Evolutionary conservation across 92 coral and sea anemone species (phyloP).

Genomic region (Plumapathes pennacea): DNA sequence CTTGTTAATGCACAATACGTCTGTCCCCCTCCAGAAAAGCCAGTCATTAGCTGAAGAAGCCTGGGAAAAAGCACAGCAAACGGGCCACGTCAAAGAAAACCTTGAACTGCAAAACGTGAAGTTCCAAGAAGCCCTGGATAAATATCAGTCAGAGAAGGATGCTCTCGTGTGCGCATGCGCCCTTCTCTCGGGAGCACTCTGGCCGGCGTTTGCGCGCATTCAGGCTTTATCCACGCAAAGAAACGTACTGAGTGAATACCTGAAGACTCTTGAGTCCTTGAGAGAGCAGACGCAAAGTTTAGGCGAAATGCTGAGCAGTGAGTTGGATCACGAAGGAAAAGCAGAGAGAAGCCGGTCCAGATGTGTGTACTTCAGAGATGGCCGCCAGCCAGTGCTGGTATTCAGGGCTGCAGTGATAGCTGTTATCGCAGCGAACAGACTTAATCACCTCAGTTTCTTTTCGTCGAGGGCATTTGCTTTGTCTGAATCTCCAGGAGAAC

Average conservation of each 20-base stretch:
- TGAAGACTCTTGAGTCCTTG: constrained; percentile 59
- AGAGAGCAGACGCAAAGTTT: constrained; percentile 75
- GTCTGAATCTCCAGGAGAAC: constrained; percentile 86
- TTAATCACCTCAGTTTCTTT: constrained; percentile 64
- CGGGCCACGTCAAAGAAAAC: constrained; percentile 84
- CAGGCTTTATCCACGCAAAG: constrained; percentile 81
- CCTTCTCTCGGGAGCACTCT: constrained; percentile 88
- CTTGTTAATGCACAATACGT: too few relatives aligned
- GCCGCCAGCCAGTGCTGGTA: constrained; percentile 72
- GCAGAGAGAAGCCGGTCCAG: constrained; percentile 24
- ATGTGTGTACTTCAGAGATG: constrained; percentile 34
- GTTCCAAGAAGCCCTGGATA: constrained; percentile 69
- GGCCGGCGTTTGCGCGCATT: constrained; percentile 88
- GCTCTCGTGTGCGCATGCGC: constrained; percentile 78
- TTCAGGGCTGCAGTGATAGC: constrained; percentile 86
- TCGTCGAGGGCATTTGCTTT: constrained; percentile 69
- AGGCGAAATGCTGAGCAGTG: constrained; percentile 85
- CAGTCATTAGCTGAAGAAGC: constrained; percentile 92
- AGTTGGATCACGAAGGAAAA: constrained; percentile 66
- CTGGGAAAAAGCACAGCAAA: constrained; percentile 86
- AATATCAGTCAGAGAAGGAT: constrained; percentile 67
- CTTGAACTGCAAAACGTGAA: constrained; percentile 80
- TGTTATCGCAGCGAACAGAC: constrained; percentile 87
- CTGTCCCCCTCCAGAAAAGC: constrained; percentile 64
- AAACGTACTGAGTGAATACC: constrained; percentile 70